Base-by-base conservation (phyloP, 2,797 vertebrate genomes). In the Hoplostethus mediterraneus region DNA sequence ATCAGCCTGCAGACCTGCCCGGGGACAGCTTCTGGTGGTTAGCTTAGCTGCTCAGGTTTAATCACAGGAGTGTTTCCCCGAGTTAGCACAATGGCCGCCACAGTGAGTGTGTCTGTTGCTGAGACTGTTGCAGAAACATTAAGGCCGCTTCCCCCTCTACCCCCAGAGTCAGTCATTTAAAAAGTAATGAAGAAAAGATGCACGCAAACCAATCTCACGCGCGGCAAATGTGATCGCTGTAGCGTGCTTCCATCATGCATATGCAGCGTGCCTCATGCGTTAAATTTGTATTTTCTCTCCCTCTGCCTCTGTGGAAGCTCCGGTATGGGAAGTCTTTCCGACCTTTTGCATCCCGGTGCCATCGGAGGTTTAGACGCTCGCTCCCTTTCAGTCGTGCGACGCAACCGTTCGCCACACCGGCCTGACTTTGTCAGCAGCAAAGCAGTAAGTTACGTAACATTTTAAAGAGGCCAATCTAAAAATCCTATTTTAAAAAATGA, bases 111-210 rank as follows among this genome's bases (percentile, higher is more conserved):
- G 31, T 10, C 0, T 14, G 52, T 28, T 57, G 54, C 44, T 67
- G 61, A 28, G 48, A 63, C 31, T n/a, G 16, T 71, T 7, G 0
- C 42, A 9, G 49, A 45, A 49, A 33, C 8, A 40, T 33, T 38
- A 38, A 57, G 33, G 38, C 59, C 14, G 52, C 30, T 12, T 72
- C 36, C 31, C 71, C 68, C 64, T 65, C 17, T 38, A 25, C 16
- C 61, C 28, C 63, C 13, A 5, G 68, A 44, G 42, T 21, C 31
- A 75, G 78, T 62, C n/a, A 52, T 73, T 84, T 66, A 63, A 87
- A 84, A 74, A 77, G 54, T 84, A 79, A 89, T 82, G 81, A 88
- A 63, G 67, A 76, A 59, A 28, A 45, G 62, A 77, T 11, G 30
- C 74, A 44, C 59, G 71, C 68, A 47, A 79, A 63, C 75, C 63